Base-by-base conservation (phyloP, 2,888 invertebrate genomes). In the Sicus ferrugineus region DNA sequence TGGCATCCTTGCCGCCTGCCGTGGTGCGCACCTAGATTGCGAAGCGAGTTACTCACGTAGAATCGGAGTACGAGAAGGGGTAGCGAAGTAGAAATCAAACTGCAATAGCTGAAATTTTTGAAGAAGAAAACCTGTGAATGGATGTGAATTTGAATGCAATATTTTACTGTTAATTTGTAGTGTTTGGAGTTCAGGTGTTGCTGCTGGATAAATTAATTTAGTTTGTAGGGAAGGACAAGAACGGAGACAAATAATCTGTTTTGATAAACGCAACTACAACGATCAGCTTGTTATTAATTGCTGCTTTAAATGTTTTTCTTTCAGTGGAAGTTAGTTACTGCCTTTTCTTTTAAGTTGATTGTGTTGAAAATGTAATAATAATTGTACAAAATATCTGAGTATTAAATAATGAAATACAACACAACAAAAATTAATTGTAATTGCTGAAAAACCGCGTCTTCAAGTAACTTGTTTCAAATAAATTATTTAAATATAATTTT, bases 131-230 rank as follows among this genome's bases (percentile, higher is more conserved):
- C 68, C 67, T 68, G 64, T 72, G 69, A 70, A 78, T 77, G 59
- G 68, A 72, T 76, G 74, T 76, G 76, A 76, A 76, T 71, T 54
- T 72, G 70, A 72, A 76, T 80, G 79, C 79, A 80, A 80, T 80
- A 80, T 75, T 68, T 71, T 73, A 67, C 28, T 21, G 66, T 52
- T 68, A 67, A 28, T 70, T 69, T 68, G 65, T 65, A 52, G 46
- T 71, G 48, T 70, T 69, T 71, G 71, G 70, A 67, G 59, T 69
- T 71, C 61, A 71, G 69, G 67, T 42, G 59, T 68, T 75, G 67
- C 74, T 74, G 14, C 9, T 54, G 72, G 72, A 74, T 70, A 67
- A 71, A 68, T 65, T 66, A 62, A 48, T 31, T 67, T 62, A 71
- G 71, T 66, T 73, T 70, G 67, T 31, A 73, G 70, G 72, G 11